phyloP scores from a whole-genome alignment of 2,797 vertebrate genomes.

The Microtus agrestis region DNA sequence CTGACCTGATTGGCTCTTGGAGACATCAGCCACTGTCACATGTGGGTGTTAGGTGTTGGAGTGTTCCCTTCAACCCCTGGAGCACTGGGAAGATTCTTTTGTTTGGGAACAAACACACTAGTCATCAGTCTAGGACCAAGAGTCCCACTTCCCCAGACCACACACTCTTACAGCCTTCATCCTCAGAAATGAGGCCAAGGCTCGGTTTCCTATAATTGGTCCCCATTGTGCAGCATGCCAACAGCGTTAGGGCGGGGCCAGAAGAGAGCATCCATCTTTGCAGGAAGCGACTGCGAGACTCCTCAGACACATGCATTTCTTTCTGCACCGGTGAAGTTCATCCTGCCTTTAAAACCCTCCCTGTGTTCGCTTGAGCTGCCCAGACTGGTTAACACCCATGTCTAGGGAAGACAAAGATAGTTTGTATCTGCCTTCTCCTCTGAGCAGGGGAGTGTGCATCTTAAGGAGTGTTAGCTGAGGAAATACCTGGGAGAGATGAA shows the following conservation, averaged over 20 bases:
- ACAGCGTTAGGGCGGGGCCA: not conserved
- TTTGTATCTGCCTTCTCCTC: not conserved
- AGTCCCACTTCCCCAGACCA: not conserved
- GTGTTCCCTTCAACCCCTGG: no score
- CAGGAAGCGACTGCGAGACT: not conserved
- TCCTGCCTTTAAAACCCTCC: not conserved
- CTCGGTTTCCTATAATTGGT: not conserved
- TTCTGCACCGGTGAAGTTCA: not conserved
- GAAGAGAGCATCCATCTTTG: not conserved
- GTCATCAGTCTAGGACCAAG: not conserved
- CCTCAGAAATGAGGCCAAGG: not conserved
- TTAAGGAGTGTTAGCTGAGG: not conserved
- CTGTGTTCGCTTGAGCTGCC: not conserved
- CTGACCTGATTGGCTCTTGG: not conserved
- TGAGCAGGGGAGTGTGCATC: not conserved
- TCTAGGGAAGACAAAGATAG: not conserved
- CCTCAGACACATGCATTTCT: not conserved
- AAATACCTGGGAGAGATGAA: not conserved
- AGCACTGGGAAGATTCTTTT: not conserved
- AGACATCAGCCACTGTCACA: constrained; percentile 21
- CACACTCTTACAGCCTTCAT: not conserved
- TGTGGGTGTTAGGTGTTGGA: not conserved
- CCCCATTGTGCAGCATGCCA: fast-evolving
- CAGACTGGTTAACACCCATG: not conserved
- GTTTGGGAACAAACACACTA: not conserved